These are phyloP conservation scores for Mastomys natalensis DNA, from an alignment of 2,113 vertebrate genomes.

Conservation along the genomic window DNA sequence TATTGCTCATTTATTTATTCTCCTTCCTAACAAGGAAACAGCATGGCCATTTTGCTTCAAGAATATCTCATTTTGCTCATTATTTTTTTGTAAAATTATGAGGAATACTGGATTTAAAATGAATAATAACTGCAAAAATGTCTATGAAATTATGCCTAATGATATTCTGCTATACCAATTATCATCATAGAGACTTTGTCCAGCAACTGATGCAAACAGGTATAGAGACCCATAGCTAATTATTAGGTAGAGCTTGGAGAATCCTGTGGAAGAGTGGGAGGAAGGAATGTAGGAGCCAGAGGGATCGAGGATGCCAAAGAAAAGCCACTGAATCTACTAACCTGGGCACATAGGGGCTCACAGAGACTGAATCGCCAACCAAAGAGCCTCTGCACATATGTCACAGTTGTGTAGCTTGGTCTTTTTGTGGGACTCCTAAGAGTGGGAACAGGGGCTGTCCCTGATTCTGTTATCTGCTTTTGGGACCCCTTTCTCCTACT, in stretches of 20 bases:
- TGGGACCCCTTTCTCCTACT: neutral
- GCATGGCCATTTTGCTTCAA: neutral
- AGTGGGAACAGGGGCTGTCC: neutral
- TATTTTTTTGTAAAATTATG: neutral
- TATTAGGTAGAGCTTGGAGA: neutral
- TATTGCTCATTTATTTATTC: neutral
- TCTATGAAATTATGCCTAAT: neutral
- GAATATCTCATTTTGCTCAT: neutral
- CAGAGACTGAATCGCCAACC: neutral
- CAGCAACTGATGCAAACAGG: neutral
- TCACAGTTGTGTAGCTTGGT: neutral
- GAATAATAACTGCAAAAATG: neutral
- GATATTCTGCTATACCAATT: neutral
- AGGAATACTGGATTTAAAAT: neutral
- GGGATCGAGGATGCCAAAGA: neutral
- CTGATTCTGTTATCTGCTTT: neutral
- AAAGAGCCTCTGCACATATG: neutral
- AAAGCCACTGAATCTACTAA: neutral
- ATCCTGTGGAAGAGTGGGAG: neutral
- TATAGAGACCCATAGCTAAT: neutral
- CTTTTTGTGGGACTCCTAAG: neutral
- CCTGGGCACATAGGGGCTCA: neutral
- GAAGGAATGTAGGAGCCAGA: neutral
- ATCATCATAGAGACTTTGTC: neutral
- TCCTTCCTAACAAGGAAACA: neutral